These are phyloP conservation scores for Agrilus planipennis DNA, from an alignment of 1,140 invertebrate species.

Conservation along the genomic window DNA sequence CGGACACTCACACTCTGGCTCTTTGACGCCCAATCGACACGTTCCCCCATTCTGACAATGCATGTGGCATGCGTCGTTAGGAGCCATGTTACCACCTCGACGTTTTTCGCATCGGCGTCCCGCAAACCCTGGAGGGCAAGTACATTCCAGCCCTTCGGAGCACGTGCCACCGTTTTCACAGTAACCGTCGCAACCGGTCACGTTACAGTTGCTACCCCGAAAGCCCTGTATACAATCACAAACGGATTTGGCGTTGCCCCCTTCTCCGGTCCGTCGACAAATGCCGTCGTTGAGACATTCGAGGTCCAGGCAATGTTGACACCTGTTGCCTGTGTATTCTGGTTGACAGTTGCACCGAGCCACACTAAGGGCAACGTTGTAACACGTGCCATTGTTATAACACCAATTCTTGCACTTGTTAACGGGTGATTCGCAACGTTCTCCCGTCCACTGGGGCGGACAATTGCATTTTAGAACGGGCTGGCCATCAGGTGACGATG, in stretches of 20 bases:
- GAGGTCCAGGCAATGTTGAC: constrained; percentile 27
- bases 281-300: constrained; percentile 28
- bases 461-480: constrained; percentile 44
- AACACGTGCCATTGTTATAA: constrained; percentile 47
- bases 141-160: constrained; percentile 19
- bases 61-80: constrained; percentile 39
- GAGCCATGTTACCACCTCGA: too few relatives aligned
- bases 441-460: constrained; percentile 49
- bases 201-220: constrained; percentile 19
- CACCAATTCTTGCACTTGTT: constrained; percentile 38
- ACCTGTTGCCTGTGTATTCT: constrained; percentile 38
- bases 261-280: constrained; percentile 14
- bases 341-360: constrained; percentile 43
- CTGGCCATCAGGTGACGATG: constrained; percentile 15
- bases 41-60: constrained; percentile 45
- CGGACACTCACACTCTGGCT: constrained; percentile 35
- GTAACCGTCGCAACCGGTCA: constrained; percentile 14
- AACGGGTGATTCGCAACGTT: constrained; percentile 48
- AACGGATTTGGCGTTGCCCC: constrained; percentile 8
- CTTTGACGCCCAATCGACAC: constrained; percentile 29
- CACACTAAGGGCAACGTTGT: constrained; percentile 25
- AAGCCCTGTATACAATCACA: constrained; percentile 25
- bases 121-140: constrained; percentile 39
- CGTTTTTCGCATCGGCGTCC: constrained; percentile 46
- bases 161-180: constrained; percentile 17